Evolutionary conservation across 1,140 invertebrate genomes (phyloP).

Genomic region (Drosophila nebulosa): DNA sequence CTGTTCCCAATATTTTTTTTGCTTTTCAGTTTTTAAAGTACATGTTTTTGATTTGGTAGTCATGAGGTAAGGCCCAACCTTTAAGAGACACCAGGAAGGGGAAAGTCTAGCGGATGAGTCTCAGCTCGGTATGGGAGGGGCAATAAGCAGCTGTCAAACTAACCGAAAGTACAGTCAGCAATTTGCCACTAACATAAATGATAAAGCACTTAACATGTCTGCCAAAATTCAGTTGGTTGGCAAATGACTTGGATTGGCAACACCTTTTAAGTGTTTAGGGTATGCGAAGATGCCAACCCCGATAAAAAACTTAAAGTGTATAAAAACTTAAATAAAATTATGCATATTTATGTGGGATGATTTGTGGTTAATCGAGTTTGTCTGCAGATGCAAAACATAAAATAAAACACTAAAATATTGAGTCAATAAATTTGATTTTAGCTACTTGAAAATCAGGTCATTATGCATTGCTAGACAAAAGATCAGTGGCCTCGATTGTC

Average conservation of each 20-base stretch:
- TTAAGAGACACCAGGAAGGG: not conserved
- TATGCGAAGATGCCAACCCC: not conserved
- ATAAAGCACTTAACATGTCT: constrained; percentile 3
- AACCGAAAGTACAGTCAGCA: not conserved
- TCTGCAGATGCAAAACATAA: not conserved
- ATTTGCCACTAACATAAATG: not conserved
- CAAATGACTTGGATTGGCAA: constrained; percentile 1
- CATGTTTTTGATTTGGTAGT: not conserved
- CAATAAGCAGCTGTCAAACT: not conserved
- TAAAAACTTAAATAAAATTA: not conserved
- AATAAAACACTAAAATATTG: not conserved
- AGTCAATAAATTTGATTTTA: not conserved
- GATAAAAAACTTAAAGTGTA: not conserved
- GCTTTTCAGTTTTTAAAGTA: not conserved
- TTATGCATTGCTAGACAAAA: constrained; percentile 2
- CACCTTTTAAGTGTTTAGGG: not conserved
- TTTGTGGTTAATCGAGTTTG: not conserved
- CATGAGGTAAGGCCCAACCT: not conserved
- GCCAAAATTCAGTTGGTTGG: not conserved
- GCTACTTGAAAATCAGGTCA: constrained; percentile 27
- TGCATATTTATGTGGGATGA: not conserved
- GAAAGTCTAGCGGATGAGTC: not conserved
- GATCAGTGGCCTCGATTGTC: not conserved
- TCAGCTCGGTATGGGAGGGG: not conserved
- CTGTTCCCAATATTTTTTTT: not conserved